phyloP scores from a whole-genome alignment of 2,888 invertebrate genomes.

The Apamea crenata region DNA sequence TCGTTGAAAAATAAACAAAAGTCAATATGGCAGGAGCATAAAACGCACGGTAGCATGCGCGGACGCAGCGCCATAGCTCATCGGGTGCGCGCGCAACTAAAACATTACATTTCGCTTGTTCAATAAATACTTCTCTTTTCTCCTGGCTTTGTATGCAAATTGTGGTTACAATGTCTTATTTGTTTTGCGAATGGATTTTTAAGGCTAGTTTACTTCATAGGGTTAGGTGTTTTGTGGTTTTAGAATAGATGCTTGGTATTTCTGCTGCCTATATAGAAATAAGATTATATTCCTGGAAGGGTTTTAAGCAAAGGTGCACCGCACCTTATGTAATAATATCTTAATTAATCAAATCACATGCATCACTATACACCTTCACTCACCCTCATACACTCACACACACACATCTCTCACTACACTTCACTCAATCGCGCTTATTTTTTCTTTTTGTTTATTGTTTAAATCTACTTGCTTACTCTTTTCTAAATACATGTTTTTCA shows the following conservation, averaged over 20 bases:
- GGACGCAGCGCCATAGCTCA: constrained; percentile 71
- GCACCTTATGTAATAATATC: too few species aligned
- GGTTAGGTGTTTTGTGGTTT: constrained; percentile 24
- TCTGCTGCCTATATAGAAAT: not conserved
- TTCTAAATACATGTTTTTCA: too few species aligned
- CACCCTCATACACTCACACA: too few species aligned
- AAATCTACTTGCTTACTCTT: too few species aligned
- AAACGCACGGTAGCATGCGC: constrained; percentile 76
- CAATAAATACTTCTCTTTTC: constrained; percentile 80
- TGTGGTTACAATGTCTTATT: constrained; percentile 70
- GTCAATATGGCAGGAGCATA: constrained; percentile 65
- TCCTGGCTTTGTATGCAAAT: constrained; percentile 82
- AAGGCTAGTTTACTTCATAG: constrained; percentile 37
- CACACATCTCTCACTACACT: too few species aligned
- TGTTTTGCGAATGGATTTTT: constrained; percentile 66
- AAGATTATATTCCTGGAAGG: too few species aligned
- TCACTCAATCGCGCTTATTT: too few species aligned
- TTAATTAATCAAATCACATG: too few species aligned
- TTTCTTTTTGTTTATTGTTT: too few species aligned
- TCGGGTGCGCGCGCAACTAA: constrained; percentile 70
- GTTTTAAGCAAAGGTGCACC: not conserved
- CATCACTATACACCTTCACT: too few species aligned
- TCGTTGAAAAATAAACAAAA: constrained; percentile 64
- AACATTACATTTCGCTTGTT: constrained; percentile 70
- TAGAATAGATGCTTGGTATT: not conserved